Percentiles rank a stretch among this genome's conserved stretches.
These are phyloP conservation scores for Heteromyza rotundicornis DNA, from an alignment of 2,888 invertebrate genomes.

Conservation along the genomic window DNA sequence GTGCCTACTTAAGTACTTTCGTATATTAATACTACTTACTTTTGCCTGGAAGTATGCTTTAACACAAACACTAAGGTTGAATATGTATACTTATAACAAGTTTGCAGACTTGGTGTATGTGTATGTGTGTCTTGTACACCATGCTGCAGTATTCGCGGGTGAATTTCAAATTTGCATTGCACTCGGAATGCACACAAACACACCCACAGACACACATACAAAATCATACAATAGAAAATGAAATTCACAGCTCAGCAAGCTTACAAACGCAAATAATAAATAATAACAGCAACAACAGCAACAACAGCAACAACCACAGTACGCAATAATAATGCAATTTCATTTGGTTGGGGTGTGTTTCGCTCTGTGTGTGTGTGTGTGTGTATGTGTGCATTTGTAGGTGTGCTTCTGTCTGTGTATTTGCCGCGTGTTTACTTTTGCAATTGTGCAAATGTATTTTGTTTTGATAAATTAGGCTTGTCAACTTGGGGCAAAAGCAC, in stretches of 20 bases:
- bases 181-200: too few relatives aligned
- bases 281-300: not conserved
- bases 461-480: slow-evolving; percentile 57
- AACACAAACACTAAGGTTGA: too few relatives aligned
- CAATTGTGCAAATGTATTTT: not conserved
- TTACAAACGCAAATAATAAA: not conserved
- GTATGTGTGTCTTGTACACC: not conserved
- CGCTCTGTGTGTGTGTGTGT: not conserved
- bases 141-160: not conserved
- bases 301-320: not conserved
- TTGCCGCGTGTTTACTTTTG: not conserved
- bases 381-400: not conserved
- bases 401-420: not conserved
- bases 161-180: not conserved
- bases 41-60: not conserved
- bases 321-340: not conserved
- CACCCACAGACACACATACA: too few relatives aligned
- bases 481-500: slow-evolving; percentile 47
- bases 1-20: too few relatives aligned
- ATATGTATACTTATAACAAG: too few relatives aligned
- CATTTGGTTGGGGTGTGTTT: not conserved
- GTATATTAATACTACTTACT: too few relatives aligned
- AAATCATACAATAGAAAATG: too few relatives aligned
- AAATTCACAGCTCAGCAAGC: not conserved
- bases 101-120: too few relatives aligned